Conservation (phyloP, 2,888 invertebrate genomes). For the Pilophorus perplexus region DNA sequence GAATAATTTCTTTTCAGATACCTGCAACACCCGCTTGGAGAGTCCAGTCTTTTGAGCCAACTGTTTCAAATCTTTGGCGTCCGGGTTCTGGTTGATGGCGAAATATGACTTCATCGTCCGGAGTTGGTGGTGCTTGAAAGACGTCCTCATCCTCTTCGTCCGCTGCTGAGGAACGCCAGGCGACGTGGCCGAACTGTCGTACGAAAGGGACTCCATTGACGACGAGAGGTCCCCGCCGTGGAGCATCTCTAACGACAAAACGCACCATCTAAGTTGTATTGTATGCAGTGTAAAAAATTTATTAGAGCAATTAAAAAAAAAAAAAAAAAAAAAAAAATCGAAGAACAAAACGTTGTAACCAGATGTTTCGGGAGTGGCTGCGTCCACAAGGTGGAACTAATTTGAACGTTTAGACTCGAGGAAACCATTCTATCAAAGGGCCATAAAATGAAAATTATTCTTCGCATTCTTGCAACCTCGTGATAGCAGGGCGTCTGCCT, state of each 20-base stretch:
- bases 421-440: no score
- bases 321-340: no score
- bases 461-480: no score
- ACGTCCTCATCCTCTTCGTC: slow-evolving; percentile 96
- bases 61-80: slow-evolving; percentile 97
- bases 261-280: slow-evolving; percentile 15
- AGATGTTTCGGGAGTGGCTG: no score
- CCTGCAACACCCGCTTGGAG: slow-evolving; percentile 96
- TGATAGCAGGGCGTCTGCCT: no score
- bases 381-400: no score
- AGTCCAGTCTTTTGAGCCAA: slow-evolving; percentile 97
- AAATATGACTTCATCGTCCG: slow-evolving; percentile 99
- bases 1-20: slow-evolving; percentile 53
- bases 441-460: no score
- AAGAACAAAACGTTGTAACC: no score
- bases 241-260: slow-evolving; percentile 60
- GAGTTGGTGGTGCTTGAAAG: slow-evolving; percentile 98
- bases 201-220: slow-evolving; percentile 73
- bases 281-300: no score
- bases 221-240: slow-evolving; percentile 70
- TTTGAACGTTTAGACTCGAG: no score
- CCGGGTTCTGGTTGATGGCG: slow-evolving; percentile 98
- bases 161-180: slow-evolving; percentile 53
- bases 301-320: no score
- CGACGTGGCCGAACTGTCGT: slow-evolving; percentile 54